Conservation (phyloP, 2,888 invertebrate genomes). For the Serripes groenlandicus region DNA sequence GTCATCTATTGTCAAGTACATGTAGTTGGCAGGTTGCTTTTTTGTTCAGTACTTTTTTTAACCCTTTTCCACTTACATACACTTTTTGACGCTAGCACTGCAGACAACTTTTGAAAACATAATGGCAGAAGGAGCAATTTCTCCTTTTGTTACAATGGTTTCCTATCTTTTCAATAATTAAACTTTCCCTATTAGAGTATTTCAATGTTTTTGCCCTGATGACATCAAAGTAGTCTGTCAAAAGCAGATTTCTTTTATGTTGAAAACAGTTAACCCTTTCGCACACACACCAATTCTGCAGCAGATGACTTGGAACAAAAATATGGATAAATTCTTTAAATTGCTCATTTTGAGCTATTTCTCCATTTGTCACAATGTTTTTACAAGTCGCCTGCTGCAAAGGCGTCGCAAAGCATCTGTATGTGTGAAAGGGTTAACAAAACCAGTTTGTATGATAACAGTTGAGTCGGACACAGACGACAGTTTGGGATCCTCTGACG, state of each 20-base stretch:
- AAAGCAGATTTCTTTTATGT: no score
- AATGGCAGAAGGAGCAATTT: constrained; percentile 3
- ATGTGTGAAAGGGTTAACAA: not conserved
- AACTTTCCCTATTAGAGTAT: no score
- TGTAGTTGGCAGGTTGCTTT: no score
- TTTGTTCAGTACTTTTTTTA: no score
- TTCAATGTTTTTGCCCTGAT: no score
- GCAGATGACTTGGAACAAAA: no score
- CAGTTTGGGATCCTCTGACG: constrained; percentile 59
- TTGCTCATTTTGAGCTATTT: not conserved
- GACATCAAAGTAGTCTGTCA: no score
- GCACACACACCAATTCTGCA: no score
- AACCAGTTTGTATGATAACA: constrained; percentile 13
- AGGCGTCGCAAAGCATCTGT: not conserved
- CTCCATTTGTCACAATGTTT: not conserved
- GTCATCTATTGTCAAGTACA: no score
- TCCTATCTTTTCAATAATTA: not conserved
- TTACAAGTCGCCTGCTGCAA: not conserved
- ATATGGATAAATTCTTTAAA: no score
- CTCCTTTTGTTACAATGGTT: constrained; percentile 4
- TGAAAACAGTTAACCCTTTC: no score
- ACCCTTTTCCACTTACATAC: not conserved
- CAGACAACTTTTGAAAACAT: not conserved
- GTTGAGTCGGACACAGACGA: constrained; percentile 70
- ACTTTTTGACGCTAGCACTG: not conserved